Evolutionary conservation across 2,797 vertebrate genomes (phyloP), one percentile per base, ranked within the genome.

Genomic region (Spatula versicolor): DNA sequence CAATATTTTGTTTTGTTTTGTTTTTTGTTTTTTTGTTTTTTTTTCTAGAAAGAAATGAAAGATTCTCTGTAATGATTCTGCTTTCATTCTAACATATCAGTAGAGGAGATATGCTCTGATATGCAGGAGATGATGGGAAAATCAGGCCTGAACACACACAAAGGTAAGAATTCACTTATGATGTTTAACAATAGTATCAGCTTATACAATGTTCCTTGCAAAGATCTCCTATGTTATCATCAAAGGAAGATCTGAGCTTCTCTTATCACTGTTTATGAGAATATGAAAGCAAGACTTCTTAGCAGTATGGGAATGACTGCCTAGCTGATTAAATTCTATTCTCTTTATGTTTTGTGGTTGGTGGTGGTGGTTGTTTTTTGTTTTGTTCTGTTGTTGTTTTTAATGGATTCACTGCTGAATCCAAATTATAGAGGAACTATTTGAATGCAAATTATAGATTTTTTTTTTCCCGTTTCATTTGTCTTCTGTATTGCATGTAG

Each of bases 321-420:
- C 37, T 85, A 68, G 43, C 13, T 78, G 71, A 81, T 84, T 82
- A 80, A 88, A 94, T 86, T 86, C 67, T 78, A 37, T 76, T 86
- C 28, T 88, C 45, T 60, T 85, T 89, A 63, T 59, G 23, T 26
- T 52, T 52, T 52, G 23, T 52, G 7, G 8, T 30, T 54, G 23
- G 7, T 50, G 23, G 13, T 50, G 23, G 48, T 50, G 48, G 28
- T 30, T 30, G 26, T 54, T 30, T 86, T 78, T 88, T 63, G 50
- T 26, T 52, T 52, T 15, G 26, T 52, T 54, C 25, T 52, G 43
- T 50, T 50, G 23, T 50, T 50, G 13, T 28, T 28, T 82, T 88
- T 62, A 84, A 84, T 30, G 86, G 26, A 72, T 62, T 72, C 20
- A 25, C 20, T 41, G 20, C 7, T 82, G 67, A 86, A 62, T 94